phyloP scores from a whole-genome alignment of 23 tunicate genomes.

The Halocynthia aurantium region DNA sequence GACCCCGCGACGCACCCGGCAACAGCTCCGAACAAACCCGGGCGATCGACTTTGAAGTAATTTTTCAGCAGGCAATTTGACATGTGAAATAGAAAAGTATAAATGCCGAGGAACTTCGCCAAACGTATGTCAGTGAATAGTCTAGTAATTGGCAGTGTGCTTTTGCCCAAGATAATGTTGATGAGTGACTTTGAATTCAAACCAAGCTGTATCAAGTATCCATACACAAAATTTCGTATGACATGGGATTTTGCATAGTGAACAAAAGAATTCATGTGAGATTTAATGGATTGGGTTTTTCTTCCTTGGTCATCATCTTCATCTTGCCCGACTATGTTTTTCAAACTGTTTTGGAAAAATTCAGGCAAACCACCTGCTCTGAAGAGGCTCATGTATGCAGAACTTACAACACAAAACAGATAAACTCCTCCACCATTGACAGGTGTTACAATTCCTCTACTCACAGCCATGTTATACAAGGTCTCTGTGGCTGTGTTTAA shows the following conservation, averaged over 20 bases:
- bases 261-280: not conserved
- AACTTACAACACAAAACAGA: slow-evolving; percentile 2
- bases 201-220: not conserved
- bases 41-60: not conserved
- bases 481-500: not conserved
- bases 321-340: not conserved
- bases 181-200: not conserved
- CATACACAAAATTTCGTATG: not conserved
- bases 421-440: not conserved
- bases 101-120: not conserved
- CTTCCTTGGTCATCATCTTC: not conserved
- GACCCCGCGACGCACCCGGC: not conserved
- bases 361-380: not conserved
- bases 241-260: not conserved
- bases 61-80: not conserved
- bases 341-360: not conserved
- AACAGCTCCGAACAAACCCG: not conserved
- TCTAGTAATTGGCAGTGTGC: not conserved
- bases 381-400: not conserved
- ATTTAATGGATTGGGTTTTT: not conserved
- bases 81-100: not conserved
- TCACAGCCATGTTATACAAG: not conserved
- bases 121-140: not conserved
- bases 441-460: not conserved
- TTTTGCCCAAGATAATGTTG: not conserved